phyloP scores from a whole-genome alignment of 92 coral and sea anemone species.

The Pocillopora meandrina region DNA sequence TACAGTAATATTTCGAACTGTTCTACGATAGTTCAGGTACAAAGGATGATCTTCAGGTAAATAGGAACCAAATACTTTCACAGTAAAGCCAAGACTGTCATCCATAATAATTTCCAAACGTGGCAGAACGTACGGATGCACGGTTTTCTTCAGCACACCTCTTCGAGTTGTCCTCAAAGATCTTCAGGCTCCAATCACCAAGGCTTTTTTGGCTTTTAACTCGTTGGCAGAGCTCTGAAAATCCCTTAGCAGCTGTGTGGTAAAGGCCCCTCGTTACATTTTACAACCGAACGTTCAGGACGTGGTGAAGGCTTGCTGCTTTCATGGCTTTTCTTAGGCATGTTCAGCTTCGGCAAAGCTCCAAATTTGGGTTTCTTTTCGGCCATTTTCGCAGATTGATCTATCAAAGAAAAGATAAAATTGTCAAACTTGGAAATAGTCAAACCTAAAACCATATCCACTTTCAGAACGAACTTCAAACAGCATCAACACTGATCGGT shows the following conservation, averaged over 20 bases:
- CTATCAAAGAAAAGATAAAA: slow-evolving; percentile 21
- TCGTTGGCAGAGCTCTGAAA: slow-evolving; percentile 56
- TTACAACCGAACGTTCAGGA: slow-evolving; percentile 54
- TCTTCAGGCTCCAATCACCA: slow-evolving; percentile 54
- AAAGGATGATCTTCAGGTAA: slow-evolving; percentile 48
- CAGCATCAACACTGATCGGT: slow-evolving; percentile 24
- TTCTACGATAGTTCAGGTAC: too few species aligned
- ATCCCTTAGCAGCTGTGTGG: slow-evolving; percentile 55
- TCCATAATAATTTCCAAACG: slow-evolving; percentile 54
- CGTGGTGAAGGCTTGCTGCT: slow-evolving; percentile 36
- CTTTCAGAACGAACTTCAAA: slow-evolving; percentile 16
- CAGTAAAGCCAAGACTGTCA: slow-evolving; percentile 20
- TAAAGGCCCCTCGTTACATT: slow-evolving; percentile 24
- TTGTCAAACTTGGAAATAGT: too few species aligned
- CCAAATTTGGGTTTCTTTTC: slow-evolving; percentile 39
- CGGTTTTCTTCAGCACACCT: slow-evolving; percentile 38
- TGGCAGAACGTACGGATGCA: slow-evolving; percentile 55
- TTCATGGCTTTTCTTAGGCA: slow-evolving; percentile 9
- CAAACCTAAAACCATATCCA: slow-evolving; percentile 19
- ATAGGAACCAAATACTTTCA: slow-evolving; percentile 57
- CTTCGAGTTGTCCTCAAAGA: slow-evolving; percentile 20
- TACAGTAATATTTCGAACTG: too few species aligned
- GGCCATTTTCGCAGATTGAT: slow-evolving; percentile 35
- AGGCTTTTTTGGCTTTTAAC: slow-evolving; percentile 43
- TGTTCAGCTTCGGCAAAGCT: slow-evolving; percentile 52